Evolutionary conservation across 1,140 invertebrate genomes (phyloP), one percentile per base, ranked within the genome.

Genomic region (Drosophila sproati): DNA sequence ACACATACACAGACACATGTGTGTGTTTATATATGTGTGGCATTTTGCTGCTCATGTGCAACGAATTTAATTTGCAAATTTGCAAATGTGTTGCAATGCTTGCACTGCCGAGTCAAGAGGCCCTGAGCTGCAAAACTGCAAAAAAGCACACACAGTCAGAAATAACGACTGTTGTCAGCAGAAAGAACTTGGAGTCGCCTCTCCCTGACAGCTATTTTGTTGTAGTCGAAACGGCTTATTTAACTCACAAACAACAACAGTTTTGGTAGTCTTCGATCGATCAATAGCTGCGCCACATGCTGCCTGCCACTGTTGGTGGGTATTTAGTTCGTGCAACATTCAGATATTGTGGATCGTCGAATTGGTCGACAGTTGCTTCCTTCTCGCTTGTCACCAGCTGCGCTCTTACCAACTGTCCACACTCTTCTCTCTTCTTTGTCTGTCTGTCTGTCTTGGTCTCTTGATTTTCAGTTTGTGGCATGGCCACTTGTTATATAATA

Each of bases 401-500:
- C 47, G 45, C 66, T 41, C 54, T 63, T 57, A 55, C 68, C 68
- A 57, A 56, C 59, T 71, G 73, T 43, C 31, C 60, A 55, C 39
- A 63, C 73, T 50, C 29, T 20, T 35, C 35, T 61, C 12, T 12
- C 43, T n/a, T 31, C 32, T 28, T 47, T 1, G 45, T 20, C 20
- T 20, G 20, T 20, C 31, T 29, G 12, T 62, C 8, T 48, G 32
- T 50, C 8, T 28, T 12, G 37, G 7, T 68, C 47, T 80, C 48
- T 74, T 56, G 56, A 56, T 50, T 70, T 55, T 78, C 78, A 73
- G 55, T 67, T 88, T 88, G 83, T 88, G 83, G 83, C 83, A 88
- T 83, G 85, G 85, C 83, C 83, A 88, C 83, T 88, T 88, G 77
- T 88, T 88, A 88, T 88, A 88, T 88, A 88, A 88, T 88, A 55